Base-by-base conservation (phyloP, 2,888 invertebrate genomes). In the Tridacna crocea region DNA sequence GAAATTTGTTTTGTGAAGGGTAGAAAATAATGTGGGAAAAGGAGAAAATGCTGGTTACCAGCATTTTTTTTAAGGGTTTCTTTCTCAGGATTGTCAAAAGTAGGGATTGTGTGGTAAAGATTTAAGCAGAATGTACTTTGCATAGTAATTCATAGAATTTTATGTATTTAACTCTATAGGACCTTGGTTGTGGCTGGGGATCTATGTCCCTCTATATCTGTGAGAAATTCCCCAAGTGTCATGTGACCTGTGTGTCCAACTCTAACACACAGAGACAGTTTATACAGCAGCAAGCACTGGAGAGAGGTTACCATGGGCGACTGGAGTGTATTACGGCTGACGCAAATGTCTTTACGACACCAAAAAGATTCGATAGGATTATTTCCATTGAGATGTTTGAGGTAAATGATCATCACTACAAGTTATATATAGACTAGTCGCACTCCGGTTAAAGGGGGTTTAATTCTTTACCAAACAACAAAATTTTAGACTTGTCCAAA, bases 371-470 rank as follows among this genome's bases (percentile, higher is more conserved):
- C 82, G 93, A 93, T 79, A 88, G 92, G 48, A 91, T 93, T 72
- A 82, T 92, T 65, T 92, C 92, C 26, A 91, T 92, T 47, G 93
- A 93, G 77, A 93, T 93, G 93, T 92, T 93, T 88, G 92, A 92
- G 91, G 92, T 92, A 72, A 46, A 51, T 51, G 17, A 26, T 1
- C 27, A 3, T 63, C 19, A n/a, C 55, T 36, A 4, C 36, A 4
- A 36, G 36, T 36, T 4, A 36, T 36, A 36, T 8, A 36, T 36
- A 8, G 2, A 36, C 3, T 2, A 55, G 55, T 19, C 6, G 55
- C 15, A 55, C 19, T 55, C 36, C 8, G 11, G 10, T 1, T 6
- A 19, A 55, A 15, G 15, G 55, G 55, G 55, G 55, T 55, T 55
- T 55, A 55, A 55, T 11, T 19, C 55, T 55, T 2, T 55, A 15